Conservation (phyloP, 1,140 invertebrate species). For the Chironomus tepperi region DNA sequence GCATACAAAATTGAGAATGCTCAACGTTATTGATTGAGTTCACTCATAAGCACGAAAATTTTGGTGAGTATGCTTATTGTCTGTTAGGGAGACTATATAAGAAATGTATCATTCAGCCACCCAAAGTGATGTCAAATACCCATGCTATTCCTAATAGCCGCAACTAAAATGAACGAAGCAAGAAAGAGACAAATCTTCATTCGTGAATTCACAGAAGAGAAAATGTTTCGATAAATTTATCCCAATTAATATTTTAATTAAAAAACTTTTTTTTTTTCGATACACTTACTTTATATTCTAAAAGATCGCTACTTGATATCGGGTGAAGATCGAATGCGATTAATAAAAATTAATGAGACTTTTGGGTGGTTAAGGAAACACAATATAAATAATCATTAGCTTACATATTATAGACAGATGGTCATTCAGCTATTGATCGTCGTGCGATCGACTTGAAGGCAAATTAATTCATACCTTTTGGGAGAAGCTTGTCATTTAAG, state of each 20-base stretch:
- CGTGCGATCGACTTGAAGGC: background rate
- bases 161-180: background rate
- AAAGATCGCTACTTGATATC: background rate
- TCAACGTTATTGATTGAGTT: too few relatives aligned
- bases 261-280: background rate
- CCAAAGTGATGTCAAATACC: too few relatives aligned
- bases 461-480: background rate
- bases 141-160: too few relatives aligned
- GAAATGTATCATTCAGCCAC: too few relatives aligned
- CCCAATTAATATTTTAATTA: constrained; percentile 24
- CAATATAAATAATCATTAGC: constrained; percentile 17
- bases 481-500: background rate
- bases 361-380: constrained; percentile 10
- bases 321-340: background rate
- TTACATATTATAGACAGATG: background rate
- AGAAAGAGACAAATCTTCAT: background rate
- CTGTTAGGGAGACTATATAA: too few relatives aligned
- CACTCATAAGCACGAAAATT: too few relatives aligned
- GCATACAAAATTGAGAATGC: too few relatives aligned
- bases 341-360: constrained; percentile 20
- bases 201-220: background rate
- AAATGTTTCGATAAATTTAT: background rate
- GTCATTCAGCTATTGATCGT: background rate
- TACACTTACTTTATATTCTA: background rate
- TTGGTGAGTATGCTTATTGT: too few relatives aligned